Evolutionary conservation across 2,888 invertebrate species (phyloP), one percentile per base, ranked within the genome.

Genomic region (Calameuta pallipes): DNA sequence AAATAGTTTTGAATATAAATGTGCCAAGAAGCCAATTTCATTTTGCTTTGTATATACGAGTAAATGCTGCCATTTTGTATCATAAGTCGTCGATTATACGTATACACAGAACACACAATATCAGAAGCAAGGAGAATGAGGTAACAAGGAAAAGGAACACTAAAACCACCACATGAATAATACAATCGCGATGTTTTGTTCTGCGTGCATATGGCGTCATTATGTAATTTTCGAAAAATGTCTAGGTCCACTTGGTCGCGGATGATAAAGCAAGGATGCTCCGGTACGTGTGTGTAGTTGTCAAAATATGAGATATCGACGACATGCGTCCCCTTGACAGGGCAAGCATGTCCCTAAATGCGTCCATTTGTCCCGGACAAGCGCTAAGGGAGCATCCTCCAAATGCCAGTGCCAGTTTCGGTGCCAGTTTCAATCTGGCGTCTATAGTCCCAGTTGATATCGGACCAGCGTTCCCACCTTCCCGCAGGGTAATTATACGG

Each of bases 291-390:
- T 31, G 34, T 30, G 78, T 75, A 71, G 75, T 78, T 78, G 75
- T 82, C 83, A 84, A 87, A 85, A 87, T 81, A 81, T 85, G 83
- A 87, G 85, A 87, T 86, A 87, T 86, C 80, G 85, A 80, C 81
- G 85, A 86, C 81, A 85, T 82, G 85, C 83, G 82, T 82, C 79
- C 81, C 81, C 81, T 79, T 81, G 84, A 84, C 84, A 83, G 82
- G 80, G 84, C 83, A 83, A 83, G 86, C 85, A 82, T 84, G 87
- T 87, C 84, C 81, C 82, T 82, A 85, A 87, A 84, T 83, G 83
- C 81, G 78, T 80, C 83, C 83, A 87, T 87, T 86, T 86, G 84
- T 87, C 83, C 69, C 73, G 84, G 71, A 71, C 31, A 13, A 71
- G 33, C 31, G 31, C 71, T 31, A 33, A 71, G 71, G 33, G 71